These are phyloP conservation scores for Drosophila paulistorum DNA, from an alignment of 1,140 invertebrate genomes.

Conservation along the genomic window DNA sequence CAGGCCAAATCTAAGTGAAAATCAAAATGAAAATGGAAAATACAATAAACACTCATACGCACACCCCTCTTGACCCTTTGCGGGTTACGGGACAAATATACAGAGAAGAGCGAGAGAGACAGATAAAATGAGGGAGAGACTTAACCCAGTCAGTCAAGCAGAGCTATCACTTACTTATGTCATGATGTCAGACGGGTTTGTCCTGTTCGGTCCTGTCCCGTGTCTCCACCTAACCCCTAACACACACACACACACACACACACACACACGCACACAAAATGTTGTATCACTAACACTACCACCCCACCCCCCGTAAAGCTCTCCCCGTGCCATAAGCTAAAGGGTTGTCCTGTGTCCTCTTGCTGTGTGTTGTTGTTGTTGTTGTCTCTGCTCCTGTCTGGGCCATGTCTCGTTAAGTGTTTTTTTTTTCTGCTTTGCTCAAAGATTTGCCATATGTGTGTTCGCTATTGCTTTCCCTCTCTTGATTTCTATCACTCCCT, in stretches of 20 bases:
- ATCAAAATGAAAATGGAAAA: slow-evolving; percentile 59
- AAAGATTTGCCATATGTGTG: slow-evolving; percentile 67
- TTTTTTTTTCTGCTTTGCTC: slow-evolving; percentile 28
- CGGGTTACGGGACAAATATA: background rate
- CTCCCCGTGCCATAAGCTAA: background rate
- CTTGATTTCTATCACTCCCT: no score
- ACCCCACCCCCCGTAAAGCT: background rate
- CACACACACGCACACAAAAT: no score
- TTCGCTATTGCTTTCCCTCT: background rate
- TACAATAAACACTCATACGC: slow-evolving; percentile 14
- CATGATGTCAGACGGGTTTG: slow-evolving; percentile 71
- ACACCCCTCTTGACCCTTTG: slow-evolving; percentile 51
- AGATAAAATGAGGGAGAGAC: no score
- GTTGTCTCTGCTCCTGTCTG: slow-evolving; percentile 45
- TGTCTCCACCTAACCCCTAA: background rate
- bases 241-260: no score
- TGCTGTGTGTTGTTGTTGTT: background rate
- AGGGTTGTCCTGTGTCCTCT: slow-evolving; percentile 10
- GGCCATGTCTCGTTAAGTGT: slow-evolving; percentile 70
- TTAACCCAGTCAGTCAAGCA: slow-evolving; percentile 29
- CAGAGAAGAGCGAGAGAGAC: background rate
- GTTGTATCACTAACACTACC: background rate
- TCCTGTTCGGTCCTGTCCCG: background rate
- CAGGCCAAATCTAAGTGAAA: slow-evolving; percentile 64
- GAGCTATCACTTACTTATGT: slow-evolving; percentile 75